A percentile compares a stretch with the other conserved stretches of the same genome.
phyloP scores from a whole-genome alignment of 2,888 invertebrate genomes.

The Beris chalybata region DNA sequence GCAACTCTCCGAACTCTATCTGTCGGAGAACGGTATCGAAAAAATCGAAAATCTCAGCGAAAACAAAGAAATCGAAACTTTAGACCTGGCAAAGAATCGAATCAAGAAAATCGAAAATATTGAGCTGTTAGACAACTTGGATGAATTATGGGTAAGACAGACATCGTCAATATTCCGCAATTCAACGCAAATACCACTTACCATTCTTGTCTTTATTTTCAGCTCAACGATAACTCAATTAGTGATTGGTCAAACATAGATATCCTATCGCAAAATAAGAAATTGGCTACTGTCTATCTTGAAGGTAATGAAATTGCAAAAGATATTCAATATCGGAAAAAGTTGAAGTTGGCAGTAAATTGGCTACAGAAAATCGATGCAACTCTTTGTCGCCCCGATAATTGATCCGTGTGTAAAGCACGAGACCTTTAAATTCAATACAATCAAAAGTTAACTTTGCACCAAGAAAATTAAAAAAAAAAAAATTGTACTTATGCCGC shows the following conservation, averaged over 20 bases:
- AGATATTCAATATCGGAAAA: conserved; percentile 86
- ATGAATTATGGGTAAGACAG: conserved; percentile 91
- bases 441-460: no score
- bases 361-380: conserved; percentile 90
- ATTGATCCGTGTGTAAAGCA: background rate
- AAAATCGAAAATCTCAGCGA: conserved; percentile 74
- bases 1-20: conserved; percentile 82
- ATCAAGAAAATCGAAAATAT: conserved; percentile 80
- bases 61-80: conserved; percentile 73
- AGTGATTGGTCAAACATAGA: conserved; percentile 84
- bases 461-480: no score
- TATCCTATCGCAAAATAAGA: conserved; percentile 67
- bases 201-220: conserved; percentile 46
- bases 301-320: conserved; percentile 87
- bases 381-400: conserved; percentile 67
- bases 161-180: conserved; percentile 19
- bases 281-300: conserved; percentile 83
- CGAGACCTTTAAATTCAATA: no score
- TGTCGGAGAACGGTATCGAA: conserved; percentile 90
- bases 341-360: conserved; percentile 85
- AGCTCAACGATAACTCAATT: conserved; percentile 91
- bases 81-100: conserved; percentile 89
- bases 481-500: no score
- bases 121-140: conserved; percentile 71
- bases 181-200: background rate